Conservation (phyloP, 2,797 vertebrate species). For the Phataginus tricuspis region DNA sequence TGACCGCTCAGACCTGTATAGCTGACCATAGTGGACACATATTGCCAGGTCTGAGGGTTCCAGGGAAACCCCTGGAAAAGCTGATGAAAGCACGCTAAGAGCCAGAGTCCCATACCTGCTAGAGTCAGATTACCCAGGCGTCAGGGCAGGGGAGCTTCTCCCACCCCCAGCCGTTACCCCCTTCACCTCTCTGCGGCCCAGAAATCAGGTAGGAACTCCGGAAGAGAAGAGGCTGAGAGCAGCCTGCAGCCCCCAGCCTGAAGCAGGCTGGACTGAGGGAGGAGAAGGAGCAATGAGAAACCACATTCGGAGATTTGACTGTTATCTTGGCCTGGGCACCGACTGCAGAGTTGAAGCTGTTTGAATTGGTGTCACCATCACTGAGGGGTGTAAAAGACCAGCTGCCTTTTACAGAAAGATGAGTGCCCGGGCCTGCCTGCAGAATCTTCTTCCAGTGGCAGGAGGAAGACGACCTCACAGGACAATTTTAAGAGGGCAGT, state of each 20-base stretch:
- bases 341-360: not conserved
- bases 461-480: not conserved
- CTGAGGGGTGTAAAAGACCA: not conserved
- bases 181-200: not conserved
- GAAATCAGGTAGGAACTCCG: not conserved
- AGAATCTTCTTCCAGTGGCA: not conserved
- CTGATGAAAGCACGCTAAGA: not conserved
- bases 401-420: not conserved
- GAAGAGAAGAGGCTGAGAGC: not conserved
- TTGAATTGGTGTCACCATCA: not conserved
- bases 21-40: no score
- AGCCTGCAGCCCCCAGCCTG: not conserved
- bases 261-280: not conserved
- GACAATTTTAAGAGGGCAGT: not conserved
- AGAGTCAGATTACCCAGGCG: not conserved
- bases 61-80: not conserved
- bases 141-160: not conserved
- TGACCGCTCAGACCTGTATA: not conserved
- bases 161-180: not conserved
- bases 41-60: not conserved
- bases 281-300: not conserved
- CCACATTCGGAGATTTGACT: not conserved
- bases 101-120: not conserved
- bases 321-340: not conserved
- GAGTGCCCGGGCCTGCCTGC: not conserved